phyloP scores from a whole-genome alignment of 2,888 invertebrate species.

The Tribolium freemani region DNA sequence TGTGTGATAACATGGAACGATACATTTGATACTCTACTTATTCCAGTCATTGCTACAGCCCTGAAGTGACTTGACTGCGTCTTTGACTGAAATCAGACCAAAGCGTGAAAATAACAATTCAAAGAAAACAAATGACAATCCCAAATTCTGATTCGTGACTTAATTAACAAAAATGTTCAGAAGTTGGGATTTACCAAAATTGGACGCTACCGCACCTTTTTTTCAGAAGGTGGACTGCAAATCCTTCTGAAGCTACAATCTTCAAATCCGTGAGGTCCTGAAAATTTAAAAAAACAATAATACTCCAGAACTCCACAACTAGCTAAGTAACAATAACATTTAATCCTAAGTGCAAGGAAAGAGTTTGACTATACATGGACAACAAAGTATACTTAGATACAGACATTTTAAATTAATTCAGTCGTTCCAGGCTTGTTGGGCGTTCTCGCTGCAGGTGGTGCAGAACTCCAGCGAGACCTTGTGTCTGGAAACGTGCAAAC shows the following conservation, averaged over 20 bases:
- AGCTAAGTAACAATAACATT: constrained; percentile 42
- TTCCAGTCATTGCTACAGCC: constrained; percentile 47
- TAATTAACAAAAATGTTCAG: constrained; percentile 41
- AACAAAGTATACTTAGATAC: constrained; percentile 48
- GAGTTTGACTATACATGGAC: constrained; percentile 46
- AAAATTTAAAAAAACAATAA: constrained; percentile 55
- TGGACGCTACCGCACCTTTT: constrained; percentile 59
- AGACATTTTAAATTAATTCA: constrained; percentile 59
- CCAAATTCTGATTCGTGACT: constrained; percentile 23
- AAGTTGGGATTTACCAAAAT: constrained; percentile 51
- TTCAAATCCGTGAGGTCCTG: constrained; percentile 50
- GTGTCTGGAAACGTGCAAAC: constrained; percentile 72
- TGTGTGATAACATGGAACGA: constrained; percentile 52
- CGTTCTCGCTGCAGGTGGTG: constrained; percentile 70
- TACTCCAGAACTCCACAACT: constrained; percentile 43
- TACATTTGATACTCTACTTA: constrained; percentile 57
- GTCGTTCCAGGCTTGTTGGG: constrained; percentile 58
- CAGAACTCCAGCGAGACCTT: constrained; percentile 74
- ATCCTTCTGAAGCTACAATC: constrained; percentile 49
- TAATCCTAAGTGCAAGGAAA: constrained; percentile 57
- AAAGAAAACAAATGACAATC: constrained; percentile 17
- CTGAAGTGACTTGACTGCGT: constrained; percentile 41
- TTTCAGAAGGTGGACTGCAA: constrained; percentile 51
- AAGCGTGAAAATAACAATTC: constrained; percentile 45
- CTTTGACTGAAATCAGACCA: constrained; percentile 57